phyloP scores from a whole-genome alignment of 2,888 invertebrate genomes.

The Parnassius glacialis region DNA sequence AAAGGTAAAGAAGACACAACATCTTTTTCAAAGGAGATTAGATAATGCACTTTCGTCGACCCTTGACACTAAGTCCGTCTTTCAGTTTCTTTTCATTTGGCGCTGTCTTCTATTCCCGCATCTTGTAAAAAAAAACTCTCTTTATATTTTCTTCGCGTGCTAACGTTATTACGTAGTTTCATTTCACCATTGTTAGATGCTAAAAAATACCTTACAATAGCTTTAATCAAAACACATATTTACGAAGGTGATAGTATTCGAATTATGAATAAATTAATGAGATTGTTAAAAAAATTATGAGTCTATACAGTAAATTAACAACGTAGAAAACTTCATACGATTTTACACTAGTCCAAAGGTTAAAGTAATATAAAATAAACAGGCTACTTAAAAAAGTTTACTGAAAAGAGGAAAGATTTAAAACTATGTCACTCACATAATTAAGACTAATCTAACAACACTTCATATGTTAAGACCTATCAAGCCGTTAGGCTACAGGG shows the following conservation, averaged over 20 bases:
- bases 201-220: constrained; percentile 10
- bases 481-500: too few species aligned
- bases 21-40: constrained; percentile 21
- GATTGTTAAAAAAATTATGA: too few species aligned
- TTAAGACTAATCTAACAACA: too few species aligned
- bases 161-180: constrained; percentile 9
- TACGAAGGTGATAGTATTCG: neutral
- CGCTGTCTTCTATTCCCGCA: constrained; percentile 6
- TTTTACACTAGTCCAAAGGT: too few species aligned
- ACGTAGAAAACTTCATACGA: too few species aligned
- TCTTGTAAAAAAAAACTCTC: constrained; percentile 16
- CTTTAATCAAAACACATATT: neutral
- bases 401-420: too few species aligned
- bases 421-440: too few species aligned
- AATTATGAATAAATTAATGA: too few species aligned
- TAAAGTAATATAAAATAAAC: too few species aligned
- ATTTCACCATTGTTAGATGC: constrained; percentile 11
- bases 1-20: constrained; percentile 13
- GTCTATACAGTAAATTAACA: too few species aligned
- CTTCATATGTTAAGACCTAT: too few species aligned
- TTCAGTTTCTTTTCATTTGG: constrained; percentile 14
- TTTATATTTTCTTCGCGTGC: constrained; percentile 5
- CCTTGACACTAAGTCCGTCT: constrained; percentile 12
- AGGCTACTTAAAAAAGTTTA: too few species aligned
- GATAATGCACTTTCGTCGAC: constrained; percentile 22